Percentiles rank a stretch among this genome's conserved stretches.
Conservation (phyloP, 2,113 vertebrate species). For the Mustelus asterias region DNA sequence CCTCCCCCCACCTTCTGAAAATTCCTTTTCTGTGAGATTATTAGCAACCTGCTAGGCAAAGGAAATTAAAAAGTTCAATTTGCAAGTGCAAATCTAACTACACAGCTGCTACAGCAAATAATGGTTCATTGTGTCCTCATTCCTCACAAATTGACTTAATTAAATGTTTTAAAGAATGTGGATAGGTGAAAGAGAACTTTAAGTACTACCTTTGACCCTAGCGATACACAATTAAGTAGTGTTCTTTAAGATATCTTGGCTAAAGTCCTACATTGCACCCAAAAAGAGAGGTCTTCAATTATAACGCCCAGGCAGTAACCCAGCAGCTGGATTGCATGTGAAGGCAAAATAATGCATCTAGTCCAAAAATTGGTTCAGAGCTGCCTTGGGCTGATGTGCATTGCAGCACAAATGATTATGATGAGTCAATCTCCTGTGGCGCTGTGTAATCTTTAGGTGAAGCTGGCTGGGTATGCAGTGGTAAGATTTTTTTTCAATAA, state of each 20-base stretch:
- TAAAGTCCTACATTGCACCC: neutral
- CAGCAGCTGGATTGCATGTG: neutral
- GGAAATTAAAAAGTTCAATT: too few species aligned
- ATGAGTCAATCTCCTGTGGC: neutral
- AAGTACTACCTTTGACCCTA: neutral
- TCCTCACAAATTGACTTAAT: neutral
- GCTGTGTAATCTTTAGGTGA: neutral
- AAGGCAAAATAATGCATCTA: neutral
- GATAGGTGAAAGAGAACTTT: neutral
- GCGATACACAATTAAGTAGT: neutral
- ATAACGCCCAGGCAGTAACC: too few species aligned
- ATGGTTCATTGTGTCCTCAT: neutral
- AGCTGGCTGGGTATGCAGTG: neutral
- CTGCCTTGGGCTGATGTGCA: neutral
- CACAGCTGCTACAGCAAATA: too few species aligned
- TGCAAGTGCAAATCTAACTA: too few species aligned
- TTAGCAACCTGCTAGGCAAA: too few species aligned
- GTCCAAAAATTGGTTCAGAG: neutral
- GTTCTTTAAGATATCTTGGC: neutral
- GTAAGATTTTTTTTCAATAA: neutral
- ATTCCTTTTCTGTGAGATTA: too few species aligned
- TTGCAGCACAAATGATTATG: neutral
- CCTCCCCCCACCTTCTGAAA: too few species aligned
- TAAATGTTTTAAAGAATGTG: neutral
- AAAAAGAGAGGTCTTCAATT: neutral